Percentiles rank a stretch among this genome's conserved stretches.
Evolutionary conservation across 2,797 vertebrate species (phyloP).

Genomic region (Parambassis ranga): DNA sequence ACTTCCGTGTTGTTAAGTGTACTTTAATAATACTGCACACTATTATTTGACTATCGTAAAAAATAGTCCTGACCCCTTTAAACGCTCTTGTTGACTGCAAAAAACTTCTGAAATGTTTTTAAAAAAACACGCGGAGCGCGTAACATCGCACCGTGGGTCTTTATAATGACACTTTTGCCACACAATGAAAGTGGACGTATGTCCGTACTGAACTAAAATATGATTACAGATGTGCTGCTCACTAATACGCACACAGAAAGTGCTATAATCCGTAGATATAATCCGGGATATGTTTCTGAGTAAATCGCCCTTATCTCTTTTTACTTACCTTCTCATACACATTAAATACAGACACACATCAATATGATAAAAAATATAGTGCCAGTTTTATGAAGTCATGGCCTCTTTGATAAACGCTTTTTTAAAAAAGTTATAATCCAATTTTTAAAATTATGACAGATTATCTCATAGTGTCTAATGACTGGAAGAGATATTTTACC

Average conservation of each 20-base stretch:
- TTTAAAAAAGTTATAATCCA: background rate
- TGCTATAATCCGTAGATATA: slow-evolving; percentile 56
- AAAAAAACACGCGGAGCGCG: slow-evolving; percentile 2
- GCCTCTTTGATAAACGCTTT: background rate
- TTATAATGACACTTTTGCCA: background rate
- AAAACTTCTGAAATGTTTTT: slow-evolving; percentile 37
- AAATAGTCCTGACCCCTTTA: background rate
- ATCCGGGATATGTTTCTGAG: slow-evolving; percentile 41
- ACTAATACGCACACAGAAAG: slow-evolving; percentile 16
- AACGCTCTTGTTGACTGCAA: background rate
- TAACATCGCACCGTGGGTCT: background rate
- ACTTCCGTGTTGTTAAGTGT: background rate
- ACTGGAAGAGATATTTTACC: background rate
- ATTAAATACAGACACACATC: background rate
- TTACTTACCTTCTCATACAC: slow-evolving; percentile 13
- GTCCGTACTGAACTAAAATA: slow-evolving; percentile 3
- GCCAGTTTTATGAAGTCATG: background rate
- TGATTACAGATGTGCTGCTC: slow-evolving; percentile 17
- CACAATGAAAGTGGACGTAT: background rate
- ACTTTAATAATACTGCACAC: background rate
- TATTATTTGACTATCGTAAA: background rate
- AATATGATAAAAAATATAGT: background rate
- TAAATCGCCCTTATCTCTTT: slow-evolving; percentile 47
- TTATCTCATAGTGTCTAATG: background rate
- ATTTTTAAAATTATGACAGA: background rate